Percentiles rank a stretch among this genome's conserved stretches.
These are phyloP conservation scores for Caenorhabditis doughertyi DNA, from an alignment of 2,888 invertebrate genomes.

Conservation along the genomic window DNA sequence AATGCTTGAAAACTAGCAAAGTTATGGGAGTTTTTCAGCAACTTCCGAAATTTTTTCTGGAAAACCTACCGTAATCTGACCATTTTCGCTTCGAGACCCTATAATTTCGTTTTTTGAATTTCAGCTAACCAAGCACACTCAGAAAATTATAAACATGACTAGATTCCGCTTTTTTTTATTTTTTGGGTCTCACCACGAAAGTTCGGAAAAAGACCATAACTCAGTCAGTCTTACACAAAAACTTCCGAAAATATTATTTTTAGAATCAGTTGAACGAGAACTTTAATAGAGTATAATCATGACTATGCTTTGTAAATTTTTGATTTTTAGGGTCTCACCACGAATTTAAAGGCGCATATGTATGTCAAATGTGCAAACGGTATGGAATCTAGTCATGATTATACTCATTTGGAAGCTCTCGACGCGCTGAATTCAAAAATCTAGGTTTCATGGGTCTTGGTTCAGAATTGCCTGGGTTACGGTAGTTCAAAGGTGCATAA, in stretches of 20 bases:
- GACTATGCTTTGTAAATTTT: not conserved
- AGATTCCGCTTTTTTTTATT: not conserved
- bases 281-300: not conserved
- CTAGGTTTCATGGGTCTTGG: not conserved
- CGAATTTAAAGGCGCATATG: no score
- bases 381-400: no score
- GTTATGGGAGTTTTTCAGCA: not conserved
- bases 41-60: not conserved
- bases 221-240: not conserved
- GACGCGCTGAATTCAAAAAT: not conserved
- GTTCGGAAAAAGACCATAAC: no score
- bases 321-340: not conserved
- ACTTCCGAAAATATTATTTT: accelerated
- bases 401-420: no score
- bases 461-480: not conserved
- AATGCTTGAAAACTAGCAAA: not conserved
- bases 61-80: not conserved
- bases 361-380: no score
- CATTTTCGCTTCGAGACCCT: not conserved
- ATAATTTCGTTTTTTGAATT: not conserved
- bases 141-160: not conserved
- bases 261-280: no score
- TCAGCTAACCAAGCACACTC: not conserved
- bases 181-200: no score
- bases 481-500: not conserved